Evolutionary conservation across 2,888 invertebrate genomes (phyloP).

Genomic region (Eledona agricola): DNA sequence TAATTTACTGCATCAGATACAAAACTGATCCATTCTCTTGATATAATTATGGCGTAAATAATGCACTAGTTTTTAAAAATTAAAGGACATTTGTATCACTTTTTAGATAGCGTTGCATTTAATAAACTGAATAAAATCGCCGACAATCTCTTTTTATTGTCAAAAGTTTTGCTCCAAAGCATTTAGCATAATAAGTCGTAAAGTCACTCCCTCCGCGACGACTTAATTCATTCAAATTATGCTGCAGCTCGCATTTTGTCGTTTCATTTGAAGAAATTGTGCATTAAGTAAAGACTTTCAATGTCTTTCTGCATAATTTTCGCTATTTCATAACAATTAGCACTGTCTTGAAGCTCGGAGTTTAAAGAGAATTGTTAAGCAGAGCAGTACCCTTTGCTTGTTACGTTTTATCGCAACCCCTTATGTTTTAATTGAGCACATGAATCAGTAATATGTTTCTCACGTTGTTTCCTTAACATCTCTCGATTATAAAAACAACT

Average conservation of each 20-base stretch:
- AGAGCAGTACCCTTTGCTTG: constrained; percentile 47
- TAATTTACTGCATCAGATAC: too few relatives aligned
- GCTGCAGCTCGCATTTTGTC: constrained; percentile 4
- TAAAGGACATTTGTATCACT: too few relatives aligned
- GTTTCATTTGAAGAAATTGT: constrained; percentile 24
- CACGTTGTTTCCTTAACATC: constrained; percentile 50
- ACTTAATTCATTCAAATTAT: constrained; percentile 10
- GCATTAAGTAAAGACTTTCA: constrained; percentile 25
- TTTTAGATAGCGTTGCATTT: too few relatives aligned
- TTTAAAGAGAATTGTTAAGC: constrained; percentile 53
- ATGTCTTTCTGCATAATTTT: constrained; percentile 39
- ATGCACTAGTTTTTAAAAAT: too few relatives aligned
- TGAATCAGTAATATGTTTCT: constrained; percentile 57
- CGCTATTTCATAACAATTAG: constrained; percentile 52
- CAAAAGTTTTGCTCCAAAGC: too few relatives aligned
- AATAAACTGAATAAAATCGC: too few relatives aligned
- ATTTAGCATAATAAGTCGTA: constrained; percentile 1
- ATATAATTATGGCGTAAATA: too few relatives aligned
- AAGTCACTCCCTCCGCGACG: not conserved
- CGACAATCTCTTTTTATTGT: too few relatives aligned
- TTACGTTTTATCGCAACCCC: constrained; percentile 53
- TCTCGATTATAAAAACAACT: too few relatives aligned
- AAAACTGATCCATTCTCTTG: too few relatives aligned
- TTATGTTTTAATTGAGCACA: constrained; percentile 58
- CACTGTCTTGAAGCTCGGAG: constrained; percentile 42